phyloP scores from a whole-genome alignment of 2,797 vertebrate species.

The Helostoma temminkii region DNA sequence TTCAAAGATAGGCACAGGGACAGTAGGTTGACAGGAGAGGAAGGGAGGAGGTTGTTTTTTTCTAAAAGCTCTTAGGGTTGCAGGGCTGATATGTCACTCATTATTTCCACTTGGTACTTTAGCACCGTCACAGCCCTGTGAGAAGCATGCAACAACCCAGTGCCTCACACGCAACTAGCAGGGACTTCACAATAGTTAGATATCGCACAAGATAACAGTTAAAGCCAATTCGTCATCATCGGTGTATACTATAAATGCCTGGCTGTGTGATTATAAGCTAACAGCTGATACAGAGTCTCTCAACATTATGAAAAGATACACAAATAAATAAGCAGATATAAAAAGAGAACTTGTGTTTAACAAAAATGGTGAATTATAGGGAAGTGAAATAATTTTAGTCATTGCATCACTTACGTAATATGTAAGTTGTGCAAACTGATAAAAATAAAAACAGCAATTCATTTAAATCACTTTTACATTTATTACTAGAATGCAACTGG shows the following conservation, averaged over 20 bases:
- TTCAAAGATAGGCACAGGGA: conserved; percentile 73
- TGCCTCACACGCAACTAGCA: conserved; percentile 28
- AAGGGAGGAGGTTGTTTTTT: conserved; percentile 33
- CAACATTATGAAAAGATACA: neutral
- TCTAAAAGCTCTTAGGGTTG: conserved; percentile 72
- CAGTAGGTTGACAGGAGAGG: conserved; percentile 62
- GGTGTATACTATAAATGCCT: neutral
- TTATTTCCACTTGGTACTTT: conserved; percentile 74
- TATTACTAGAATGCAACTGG: conserved; percentile 10
- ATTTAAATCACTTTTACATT: conserved; percentile 26
- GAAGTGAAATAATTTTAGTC: conserved; percentile 57
- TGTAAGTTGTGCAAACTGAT: conserved; percentile 32
- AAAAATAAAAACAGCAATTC: conserved; percentile 34
- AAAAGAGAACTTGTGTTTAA: conserved; percentile 34
- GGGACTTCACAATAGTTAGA: conserved; percentile 22
- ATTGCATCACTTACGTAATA: conserved; percentile 43
- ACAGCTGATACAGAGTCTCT: neutral
- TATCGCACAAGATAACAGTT: conserved; percentile 21
- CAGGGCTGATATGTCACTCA: conserved; percentile 72
- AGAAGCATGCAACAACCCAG: conserved; percentile 45
- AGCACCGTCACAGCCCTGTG: conserved; percentile 58
- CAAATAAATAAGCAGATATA: neutral
- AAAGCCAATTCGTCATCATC: conserved; percentile 11
- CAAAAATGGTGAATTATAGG: conserved; percentile 24
- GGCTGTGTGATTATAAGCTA: conserved; percentile 9